Evolutionary conservation across 2,888 invertebrate genomes (phyloP), one percentile per base, ranked within the genome.

Genomic region (Stenchaetothrips biformis): DNA sequence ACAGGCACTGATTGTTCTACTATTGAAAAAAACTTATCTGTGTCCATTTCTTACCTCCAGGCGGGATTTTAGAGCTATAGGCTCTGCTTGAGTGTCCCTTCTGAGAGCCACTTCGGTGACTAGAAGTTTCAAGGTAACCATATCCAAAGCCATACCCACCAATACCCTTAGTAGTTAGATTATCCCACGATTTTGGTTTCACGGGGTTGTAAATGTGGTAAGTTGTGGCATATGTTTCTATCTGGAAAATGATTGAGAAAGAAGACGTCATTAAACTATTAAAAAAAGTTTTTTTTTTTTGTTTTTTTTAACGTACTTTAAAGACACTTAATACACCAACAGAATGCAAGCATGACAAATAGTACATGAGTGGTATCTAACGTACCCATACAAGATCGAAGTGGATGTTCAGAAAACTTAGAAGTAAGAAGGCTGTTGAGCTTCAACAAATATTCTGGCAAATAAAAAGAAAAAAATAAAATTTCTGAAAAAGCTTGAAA

Each of bases 151-250:
- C 94, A 83, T 95, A 95, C 0, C 95, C 95, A 0, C 95, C 94
- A 83, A 94, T 92, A 0, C 93, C 93, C 87, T 95, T 95, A 2
- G 94, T 94, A 0, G 95, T 93, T 80, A 96, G 88, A 87, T 95
- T 95, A 85, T 95, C 95, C 95, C 95, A 95, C 0, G 95, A 95
- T 86, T 95, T 95, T 0, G 95, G 95, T 85, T 95, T 96, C 0
- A 86, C 86, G 0, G 88, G 86, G 77, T 88, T 88, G 83, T 89
- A 90, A 27, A 80, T 78, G 21, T 82, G 81, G 47, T 83, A 82
- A 21, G 67, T 74, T 21, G 67, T 74, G 8, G 67, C 67, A 25
- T 74, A 74, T 21, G 67, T 74, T 74, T 74, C 67, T 74, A 74
- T 6, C 67, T 74, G 67, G 6, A 74, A 53, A 4, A 37, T 37